Conservation (phyloP, 2,888 invertebrate genomes). For the Tethea ocularis region DNA sequence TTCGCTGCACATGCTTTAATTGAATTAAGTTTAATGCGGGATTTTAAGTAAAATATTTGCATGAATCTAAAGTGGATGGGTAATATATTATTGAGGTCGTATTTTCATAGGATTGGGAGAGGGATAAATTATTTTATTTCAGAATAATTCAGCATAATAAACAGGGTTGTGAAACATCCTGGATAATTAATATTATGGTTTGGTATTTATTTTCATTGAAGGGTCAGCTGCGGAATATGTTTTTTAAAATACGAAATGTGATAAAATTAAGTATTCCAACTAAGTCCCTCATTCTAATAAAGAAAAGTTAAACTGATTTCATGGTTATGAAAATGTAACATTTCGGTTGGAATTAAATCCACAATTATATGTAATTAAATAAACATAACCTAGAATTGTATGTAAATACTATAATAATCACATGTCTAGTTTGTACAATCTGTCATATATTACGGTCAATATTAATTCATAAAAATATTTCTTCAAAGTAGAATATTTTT, state of each 20-base stretch:
- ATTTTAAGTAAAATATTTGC: constrained; percentile 26
- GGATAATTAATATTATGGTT: neutral
- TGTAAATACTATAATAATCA: no score
- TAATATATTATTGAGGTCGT: constrained; percentile 1
- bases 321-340: no score
- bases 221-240: neutral
- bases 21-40: constrained; percentile 65
- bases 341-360: no score
- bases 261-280: no score
- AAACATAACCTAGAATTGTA: no score
- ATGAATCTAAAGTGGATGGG: constrained; percentile 4
- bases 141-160: neutral
- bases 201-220: neutral
- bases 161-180: neutral
- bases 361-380: no score
- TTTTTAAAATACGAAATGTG: neutral
- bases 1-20: constrained; percentile 64
- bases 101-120: neutral
- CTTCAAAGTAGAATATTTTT: no score
- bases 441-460: no score
- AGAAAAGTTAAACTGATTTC: no score
- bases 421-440: no score
- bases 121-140: neutral
- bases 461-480: no score
- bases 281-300: no score